Percentiles rank a stretch among this genome's conserved stretches.
Conservation (phyloP, 2,797 vertebrate species). For the Enteromius unitaeniatus region DNA sequence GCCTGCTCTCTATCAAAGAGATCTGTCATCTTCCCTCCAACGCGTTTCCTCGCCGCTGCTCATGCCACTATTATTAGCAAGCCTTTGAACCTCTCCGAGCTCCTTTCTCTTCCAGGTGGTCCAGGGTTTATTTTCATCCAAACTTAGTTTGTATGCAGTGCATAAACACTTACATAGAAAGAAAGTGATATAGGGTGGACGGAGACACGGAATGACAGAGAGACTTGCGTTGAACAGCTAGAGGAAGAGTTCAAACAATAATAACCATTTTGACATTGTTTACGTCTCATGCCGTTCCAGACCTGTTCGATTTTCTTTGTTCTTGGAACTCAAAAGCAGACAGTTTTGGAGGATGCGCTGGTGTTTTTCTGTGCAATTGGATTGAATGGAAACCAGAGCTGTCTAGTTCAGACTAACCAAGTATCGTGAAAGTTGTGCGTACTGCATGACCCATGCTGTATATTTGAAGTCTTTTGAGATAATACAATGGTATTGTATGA, state of each 20-base stretch:
- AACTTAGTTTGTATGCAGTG: conserved; percentile 58
- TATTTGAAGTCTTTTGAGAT: neutral
- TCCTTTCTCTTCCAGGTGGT: conserved; percentile 62
- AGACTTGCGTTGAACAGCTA: neutral
- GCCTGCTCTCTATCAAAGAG: conserved; percentile 61
- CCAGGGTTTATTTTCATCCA: conserved; percentile 56
- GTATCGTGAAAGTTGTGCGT: neutral
- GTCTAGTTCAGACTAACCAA: neutral
- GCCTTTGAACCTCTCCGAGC: conserved; percentile 59
- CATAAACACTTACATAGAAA: conserved; percentile 52
- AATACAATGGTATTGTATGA: neutral
- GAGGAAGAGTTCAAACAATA: neutral
- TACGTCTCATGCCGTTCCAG: neutral
- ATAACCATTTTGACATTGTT: neutral
- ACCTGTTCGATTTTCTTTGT: neutral
- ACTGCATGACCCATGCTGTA: neutral
- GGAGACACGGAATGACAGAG: conserved; percentile 46
- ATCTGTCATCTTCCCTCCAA: conserved; percentile 54
- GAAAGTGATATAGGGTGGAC: conserved; percentile 36
- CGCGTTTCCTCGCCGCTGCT: conserved; percentile 48
- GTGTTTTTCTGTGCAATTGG: neutral
- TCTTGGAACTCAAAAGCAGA: neutral
- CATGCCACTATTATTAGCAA: conserved; percentile 64
- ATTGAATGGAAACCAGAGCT: neutral
- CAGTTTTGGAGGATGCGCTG: neutral